These are phyloP conservation scores for Dasypogon diadema DNA, from an alignment of 2,888 invertebrate species.

Conservation along the genomic window DNA sequence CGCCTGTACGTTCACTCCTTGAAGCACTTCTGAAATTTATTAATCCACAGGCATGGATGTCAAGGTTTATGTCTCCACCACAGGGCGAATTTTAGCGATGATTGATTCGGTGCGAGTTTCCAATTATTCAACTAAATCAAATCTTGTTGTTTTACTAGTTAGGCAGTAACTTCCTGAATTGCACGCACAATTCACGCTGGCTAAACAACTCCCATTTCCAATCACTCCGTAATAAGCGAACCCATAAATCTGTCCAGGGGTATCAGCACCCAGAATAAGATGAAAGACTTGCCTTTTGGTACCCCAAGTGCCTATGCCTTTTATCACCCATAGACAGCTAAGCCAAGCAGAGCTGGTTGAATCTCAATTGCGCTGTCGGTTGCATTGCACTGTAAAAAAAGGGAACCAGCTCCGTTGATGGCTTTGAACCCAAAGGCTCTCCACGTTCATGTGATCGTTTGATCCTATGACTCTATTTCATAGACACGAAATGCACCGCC, in stretches of 20 bases:
- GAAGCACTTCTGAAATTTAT: constrained; percentile 6
- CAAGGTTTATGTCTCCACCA: neutral
- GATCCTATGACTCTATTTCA: constrained; percentile 40
- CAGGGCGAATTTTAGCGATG: neutral
- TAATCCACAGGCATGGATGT: no score
- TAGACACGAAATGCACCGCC: constrained; percentile 37
- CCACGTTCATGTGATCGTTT: constrained; percentile 11
- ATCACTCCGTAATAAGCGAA: constrained; percentile 31
- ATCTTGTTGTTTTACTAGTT: constrained; percentile 7
- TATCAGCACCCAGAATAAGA: constrained; percentile 20
- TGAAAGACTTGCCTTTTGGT: neutral
- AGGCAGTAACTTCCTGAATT: constrained; percentile 33
- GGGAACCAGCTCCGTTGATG: neutral
- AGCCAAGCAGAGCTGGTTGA: constrained; percentile 10
- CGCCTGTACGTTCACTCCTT: constrained; percentile 21
- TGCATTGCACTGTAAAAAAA: neutral
- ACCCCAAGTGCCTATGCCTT: neutral
- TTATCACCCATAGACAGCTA: neutral
- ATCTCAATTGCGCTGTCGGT: constrained; percentile 14
- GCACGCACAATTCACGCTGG: constrained; percentile 13
- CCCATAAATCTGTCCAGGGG: constrained; percentile 28
- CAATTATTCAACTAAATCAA: constrained; percentile 23
- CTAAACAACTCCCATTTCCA: constrained; percentile 8
- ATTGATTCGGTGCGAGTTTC: neutral
- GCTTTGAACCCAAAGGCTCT: neutral